Evolutionary conservation across 2,113 vertebrate species (phyloP).

Genomic region (Anguilla rostrata): DNA sequence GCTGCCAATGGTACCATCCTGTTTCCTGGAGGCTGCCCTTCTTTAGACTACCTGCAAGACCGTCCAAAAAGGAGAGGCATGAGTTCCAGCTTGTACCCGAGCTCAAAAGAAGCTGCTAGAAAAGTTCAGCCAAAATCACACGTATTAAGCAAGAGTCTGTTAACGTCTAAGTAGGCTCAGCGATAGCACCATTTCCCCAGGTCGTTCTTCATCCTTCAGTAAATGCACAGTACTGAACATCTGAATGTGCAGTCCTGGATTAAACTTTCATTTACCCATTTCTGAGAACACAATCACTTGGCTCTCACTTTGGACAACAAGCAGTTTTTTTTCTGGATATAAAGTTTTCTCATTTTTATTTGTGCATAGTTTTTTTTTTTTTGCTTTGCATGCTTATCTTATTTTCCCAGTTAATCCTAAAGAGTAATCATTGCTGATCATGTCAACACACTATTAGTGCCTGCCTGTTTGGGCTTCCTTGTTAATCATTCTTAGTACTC

Average conservation of each 20-base stretch:
- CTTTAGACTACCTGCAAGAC: constrained; percentile 41
- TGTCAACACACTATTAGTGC: not conserved
- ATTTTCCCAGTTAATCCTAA: not conserved
- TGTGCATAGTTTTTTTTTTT: not conserved
- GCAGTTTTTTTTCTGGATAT: not conserved
- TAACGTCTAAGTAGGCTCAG: not conserved
- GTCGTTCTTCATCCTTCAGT: not conserved
- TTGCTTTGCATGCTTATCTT: not conserved
- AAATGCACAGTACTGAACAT: not conserved
- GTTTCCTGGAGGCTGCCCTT: constrained; percentile 26
- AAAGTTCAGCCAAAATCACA: not conserved
- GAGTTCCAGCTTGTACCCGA: not conserved
- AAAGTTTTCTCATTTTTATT: not conserved
- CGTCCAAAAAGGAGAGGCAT: not conserved
- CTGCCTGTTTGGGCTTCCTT: not conserved
- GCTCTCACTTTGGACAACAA: not conserved
- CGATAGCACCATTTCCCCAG: not conserved
- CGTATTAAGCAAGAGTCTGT: not conserved
- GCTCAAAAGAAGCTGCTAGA: not conserved
- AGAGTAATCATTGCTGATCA: not conserved
- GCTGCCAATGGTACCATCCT: constrained; percentile 61
- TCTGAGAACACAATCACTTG: not conserved
- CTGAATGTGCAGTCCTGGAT: not conserved
- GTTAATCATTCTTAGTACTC: not conserved
- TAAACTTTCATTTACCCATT: not conserved